Evolutionary conservation across 2,888 invertebrate genomes (phyloP), one percentile per base, ranked within the genome.

Genomic region (Polyommatus iphigenia): DNA sequence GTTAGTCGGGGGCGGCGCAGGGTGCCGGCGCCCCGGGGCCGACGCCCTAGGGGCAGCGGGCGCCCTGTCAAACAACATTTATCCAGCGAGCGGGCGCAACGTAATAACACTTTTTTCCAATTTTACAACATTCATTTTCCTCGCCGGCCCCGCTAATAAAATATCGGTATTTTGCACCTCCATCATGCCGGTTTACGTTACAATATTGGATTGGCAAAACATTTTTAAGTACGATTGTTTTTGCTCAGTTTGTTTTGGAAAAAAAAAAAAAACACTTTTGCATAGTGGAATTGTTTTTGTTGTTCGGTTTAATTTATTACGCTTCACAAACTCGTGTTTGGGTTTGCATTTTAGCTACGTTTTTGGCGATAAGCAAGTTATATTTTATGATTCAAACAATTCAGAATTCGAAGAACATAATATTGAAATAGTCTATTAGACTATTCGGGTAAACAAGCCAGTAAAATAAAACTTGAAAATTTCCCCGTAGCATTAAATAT

Each of bases 61-160:
- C 82, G 83, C 84, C 83, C 88, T 88, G 90, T 91, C 91, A 90
- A 92, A 92, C 91, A 91, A 89, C 90, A 88, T 90, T 91, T 90
- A 90, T 86, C 88, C 88, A 88, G 88, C 89, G 89, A 90, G 87
- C 89, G 86, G 80, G 78, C 89, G 84, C 86, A 87, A 84, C 85
- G 88, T 87, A 90, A 91, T 90, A 92, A 91, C 90, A 90, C 86
- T 85, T 87, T 90, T 88, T 79, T 86, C 85, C 79, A 80, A 80
- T 87, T 89, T 90, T 86, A 87, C 85, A 85, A 88, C 87, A 86
- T 87, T 81, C 79, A 81, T 81, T 81, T 87, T 88, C 85, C 87
- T 87, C 81, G 83, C 84, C 85, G 87, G 85, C 88, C 87, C 83
- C 83, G 83, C 84, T 83, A 84, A 84, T 84, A 83, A 87, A 89